Evolutionary conservation across 2,797 vertebrate genomes (phyloP).

Genomic region (Lithobates pipiens): DNA sequence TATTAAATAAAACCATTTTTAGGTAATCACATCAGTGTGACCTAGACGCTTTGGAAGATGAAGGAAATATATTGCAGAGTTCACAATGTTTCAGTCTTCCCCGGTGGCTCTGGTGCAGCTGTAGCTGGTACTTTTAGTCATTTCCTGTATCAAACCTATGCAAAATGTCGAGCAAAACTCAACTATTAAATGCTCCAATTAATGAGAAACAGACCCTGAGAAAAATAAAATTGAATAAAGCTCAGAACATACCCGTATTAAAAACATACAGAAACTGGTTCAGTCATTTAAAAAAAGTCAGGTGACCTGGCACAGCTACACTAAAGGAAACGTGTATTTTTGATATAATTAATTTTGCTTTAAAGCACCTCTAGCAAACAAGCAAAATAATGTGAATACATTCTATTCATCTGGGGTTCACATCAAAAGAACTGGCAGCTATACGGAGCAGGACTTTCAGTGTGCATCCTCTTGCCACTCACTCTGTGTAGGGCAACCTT

Average conservation of each 20-base stretch:
- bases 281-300: no score
- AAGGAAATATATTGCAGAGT: slow-evolving; percentile 58
- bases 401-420: no score
- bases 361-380: no score
- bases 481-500: no score
- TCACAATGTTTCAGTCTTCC: slow-evolving; percentile 58
- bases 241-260: no score
- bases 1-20: slow-evolving; percentile 49
- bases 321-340: no score
- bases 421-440: no score
- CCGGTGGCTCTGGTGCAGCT: slow-evolving; percentile 55
- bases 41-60: slow-evolving; percentile 51
- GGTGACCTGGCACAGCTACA: no score
- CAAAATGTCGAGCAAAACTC: slow-evolving; percentile 48
- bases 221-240: neutral
- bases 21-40: slow-evolving; percentile 60
- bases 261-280: neutral
- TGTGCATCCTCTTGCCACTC: no score
- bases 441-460: no score
- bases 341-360: no score
- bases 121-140: slow-evolving; percentile 54
- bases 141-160: slow-evolving; percentile 55
- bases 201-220: slow-evolving; percentile 39
- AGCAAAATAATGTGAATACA: no score
- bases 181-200: slow-evolving; percentile 46